Evolutionary conservation across 1,140 invertebrate species (phyloP), one percentile per base, ranked within the genome.

Genomic region (Scaptomyza montana): DNA sequence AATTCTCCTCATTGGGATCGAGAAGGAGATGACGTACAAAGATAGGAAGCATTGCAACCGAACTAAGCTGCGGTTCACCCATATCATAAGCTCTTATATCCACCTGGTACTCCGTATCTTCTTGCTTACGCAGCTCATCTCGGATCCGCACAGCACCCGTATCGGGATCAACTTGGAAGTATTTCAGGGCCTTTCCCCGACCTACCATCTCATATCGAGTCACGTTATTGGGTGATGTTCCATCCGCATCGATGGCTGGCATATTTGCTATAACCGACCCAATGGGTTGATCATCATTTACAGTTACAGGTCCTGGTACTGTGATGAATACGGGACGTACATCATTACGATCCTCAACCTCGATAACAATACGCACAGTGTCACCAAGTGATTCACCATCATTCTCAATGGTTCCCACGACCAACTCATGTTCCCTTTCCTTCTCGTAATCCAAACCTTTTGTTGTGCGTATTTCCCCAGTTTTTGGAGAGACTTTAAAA

Each of bases 1-100:
- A 25, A n/a, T 53, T 66, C 21, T 72, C 78, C n/a, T 77, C 80
- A 28, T 80, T 82, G 0, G 93, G 93, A 8, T 93, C 93, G 6
- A 92, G 92, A 3, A 93, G 90, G 0, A 97, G 95, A 80, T 98
- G 96, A 57, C 96, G 95, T 6, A 98, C 96, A 77, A 95, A 97
- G 1, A 98, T 94, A 2, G 95, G 96, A 0, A 98, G 94, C 1
- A 95, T 96, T 1, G 95, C 95, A 3, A 96, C 95, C 0, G 96
- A 96, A 5, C 95, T 96, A 57, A 98, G 93, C 75, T 96, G 95
- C 0, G 97, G 97, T 39, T 97, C 96, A 0, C 96, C 97, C 70
- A 97, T 94, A 90, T 99, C 97, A 86, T 96, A 97, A 0, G 96
- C 97, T 67, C 95, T 94, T 0, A 99, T 95, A 89, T 97, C 96